Evolutionary conservation across 2,113 vertebrate genomes (phyloP).

Genomic region (Barnardius zonarius): DNA sequence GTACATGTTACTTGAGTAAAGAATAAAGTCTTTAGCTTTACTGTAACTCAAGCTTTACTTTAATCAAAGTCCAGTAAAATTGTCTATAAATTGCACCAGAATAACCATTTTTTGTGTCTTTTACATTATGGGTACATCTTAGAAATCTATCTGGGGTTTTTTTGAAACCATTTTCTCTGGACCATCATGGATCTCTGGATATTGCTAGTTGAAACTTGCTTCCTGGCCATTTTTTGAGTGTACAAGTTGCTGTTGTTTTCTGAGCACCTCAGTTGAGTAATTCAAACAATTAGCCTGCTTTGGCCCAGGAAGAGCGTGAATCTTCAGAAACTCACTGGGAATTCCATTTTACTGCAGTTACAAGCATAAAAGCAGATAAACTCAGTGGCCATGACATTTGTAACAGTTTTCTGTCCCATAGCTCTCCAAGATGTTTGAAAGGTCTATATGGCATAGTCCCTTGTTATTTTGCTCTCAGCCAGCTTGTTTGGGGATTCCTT

Average conservation of each 20-base stretch:
- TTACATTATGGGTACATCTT: neutral
- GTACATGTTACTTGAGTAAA: neutral
- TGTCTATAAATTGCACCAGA: neutral
- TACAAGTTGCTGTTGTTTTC: neutral
- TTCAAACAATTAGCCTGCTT: neutral
- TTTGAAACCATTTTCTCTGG: neutral
- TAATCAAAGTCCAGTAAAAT: neutral
- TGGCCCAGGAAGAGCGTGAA: neutral
- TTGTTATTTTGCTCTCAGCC: neutral
- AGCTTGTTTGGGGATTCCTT: neutral
- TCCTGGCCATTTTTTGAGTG: neutral
- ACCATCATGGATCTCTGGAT: neutral
- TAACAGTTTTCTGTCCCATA: neutral
- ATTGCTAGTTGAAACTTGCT: neutral
- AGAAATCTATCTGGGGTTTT: neutral
- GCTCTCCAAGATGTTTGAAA: neutral
- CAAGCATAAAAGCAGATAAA: neutral
- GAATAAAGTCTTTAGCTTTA: neutral
- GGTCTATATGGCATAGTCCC: neutral
- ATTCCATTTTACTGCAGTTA: neutral
- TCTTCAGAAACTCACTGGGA: neutral
- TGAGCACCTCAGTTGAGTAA: neutral
- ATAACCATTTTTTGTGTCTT: neutral
- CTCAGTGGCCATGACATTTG: neutral
- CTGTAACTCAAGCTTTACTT: neutral